Evolutionary conservation across 1,140 invertebrate genomes (phyloP).

Genomic region (Epicauta chinensis): DNA sequence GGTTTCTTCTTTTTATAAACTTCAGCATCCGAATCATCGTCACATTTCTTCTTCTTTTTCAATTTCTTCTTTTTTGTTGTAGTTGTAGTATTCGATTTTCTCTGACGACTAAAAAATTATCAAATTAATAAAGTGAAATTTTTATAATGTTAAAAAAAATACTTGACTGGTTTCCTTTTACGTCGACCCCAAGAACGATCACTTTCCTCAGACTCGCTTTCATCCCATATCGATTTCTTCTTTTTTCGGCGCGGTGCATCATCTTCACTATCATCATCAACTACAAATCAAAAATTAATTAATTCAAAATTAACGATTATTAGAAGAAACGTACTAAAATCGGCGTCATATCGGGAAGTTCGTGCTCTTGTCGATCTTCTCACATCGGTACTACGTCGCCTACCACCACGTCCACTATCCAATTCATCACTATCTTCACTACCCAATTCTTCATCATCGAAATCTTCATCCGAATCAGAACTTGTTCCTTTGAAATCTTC

Average conservation of each 20-base stretch:
- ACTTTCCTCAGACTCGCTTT: conserved; percentile 52
- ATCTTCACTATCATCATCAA: conserved; percentile 39
- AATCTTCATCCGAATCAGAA: conserved; percentile 30
- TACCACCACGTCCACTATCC: conserved; percentile 40
- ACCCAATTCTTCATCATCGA: conserved; percentile 54
- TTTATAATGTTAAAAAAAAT: neutral
- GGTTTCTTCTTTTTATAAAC: conserved; percentile 44
- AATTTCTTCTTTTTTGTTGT: conserved; percentile 34
- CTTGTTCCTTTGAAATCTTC: conserved; percentile 75
- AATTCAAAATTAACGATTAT: neutral
- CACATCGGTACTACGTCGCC: conserved; percentile 43
- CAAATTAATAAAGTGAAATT: neutral
- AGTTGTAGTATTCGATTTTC: neutral
- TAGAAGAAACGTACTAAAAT: conserved; percentile 51
- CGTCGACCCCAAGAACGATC: conserved; percentile 52
- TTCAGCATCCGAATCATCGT: conserved; percentile 43
- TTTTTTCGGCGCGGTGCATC: conserved; percentile 52
- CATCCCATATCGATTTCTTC: conserved; percentile 46
- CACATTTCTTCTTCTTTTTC: conserved; percentile 48
- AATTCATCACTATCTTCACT: conserved; percentile 55
- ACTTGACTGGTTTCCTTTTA: conserved; percentile 39
- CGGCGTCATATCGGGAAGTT: conserved; percentile 50
- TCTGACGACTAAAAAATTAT: neutral
- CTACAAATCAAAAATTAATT: neutral
- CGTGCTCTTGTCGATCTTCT: conserved; percentile 53